Percentiles rank a stretch among this genome's conserved stretches.
Conservation (phyloP, 1,140 invertebrate species). For the Pseudomyrmex concolor region DNA sequence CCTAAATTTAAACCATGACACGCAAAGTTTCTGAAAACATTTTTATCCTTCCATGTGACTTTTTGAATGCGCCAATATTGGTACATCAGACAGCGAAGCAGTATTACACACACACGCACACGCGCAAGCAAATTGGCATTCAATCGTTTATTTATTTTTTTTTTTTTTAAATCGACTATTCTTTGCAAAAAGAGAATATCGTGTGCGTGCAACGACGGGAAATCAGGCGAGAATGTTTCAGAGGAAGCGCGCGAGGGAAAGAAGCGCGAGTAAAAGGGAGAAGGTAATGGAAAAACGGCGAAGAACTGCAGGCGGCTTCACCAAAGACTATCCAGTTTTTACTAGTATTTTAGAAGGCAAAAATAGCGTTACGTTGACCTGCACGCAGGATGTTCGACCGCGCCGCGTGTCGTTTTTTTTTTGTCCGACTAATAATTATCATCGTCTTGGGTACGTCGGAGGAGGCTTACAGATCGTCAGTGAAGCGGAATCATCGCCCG, state of each 20-base stretch:
- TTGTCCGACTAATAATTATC: constrained; percentile 48
- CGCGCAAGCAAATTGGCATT: too few relatives aligned
- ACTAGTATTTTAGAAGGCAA: constrained; percentile 40
- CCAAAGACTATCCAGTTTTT: constrained; percentile 42
- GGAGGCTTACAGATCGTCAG: constrained; percentile 4
- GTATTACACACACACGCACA: too few relatives aligned
- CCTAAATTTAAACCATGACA: too few relatives aligned
- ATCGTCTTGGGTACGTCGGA: constrained; percentile 35
- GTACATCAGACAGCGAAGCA: too few relatives aligned
- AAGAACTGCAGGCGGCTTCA: not conserved
- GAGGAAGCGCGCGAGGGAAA: not conserved
- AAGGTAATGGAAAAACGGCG: not conserved
- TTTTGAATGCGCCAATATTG: too few relatives aligned
- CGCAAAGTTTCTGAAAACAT: too few relatives aligned
- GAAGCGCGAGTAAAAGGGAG: not conserved
- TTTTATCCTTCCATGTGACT: too few relatives aligned
- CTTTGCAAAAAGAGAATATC: not conserved
- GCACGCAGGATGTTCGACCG: constrained; percentile 45
- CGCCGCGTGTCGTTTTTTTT: constrained; percentile 4
- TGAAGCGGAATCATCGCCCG: constrained; percentile 43
- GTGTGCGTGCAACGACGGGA: not conserved
- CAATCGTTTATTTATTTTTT: too few relatives aligned
- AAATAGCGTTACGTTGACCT: constrained; percentile 53
- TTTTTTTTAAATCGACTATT: too few relatives aligned
- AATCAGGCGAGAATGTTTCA: constrained; percentile 24